These are phyloP conservation scores for Polypterus senegalus DNA, from an alignment of 2,113 vertebrate species.

Conservation along the genomic window DNA sequence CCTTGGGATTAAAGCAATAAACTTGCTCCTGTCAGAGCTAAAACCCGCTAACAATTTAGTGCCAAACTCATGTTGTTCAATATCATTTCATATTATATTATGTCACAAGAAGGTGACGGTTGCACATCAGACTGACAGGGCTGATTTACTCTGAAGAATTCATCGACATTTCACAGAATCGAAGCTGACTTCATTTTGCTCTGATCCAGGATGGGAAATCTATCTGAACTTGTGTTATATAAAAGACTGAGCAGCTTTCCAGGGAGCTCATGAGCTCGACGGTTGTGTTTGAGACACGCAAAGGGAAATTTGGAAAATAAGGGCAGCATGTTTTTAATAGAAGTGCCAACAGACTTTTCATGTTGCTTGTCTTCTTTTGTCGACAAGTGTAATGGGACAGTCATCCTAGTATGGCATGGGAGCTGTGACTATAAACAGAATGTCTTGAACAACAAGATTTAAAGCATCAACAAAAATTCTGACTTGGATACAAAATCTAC, in stretches of 20 bases:
- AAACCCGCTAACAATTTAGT: conserved; percentile 97
- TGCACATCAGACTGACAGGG: conserved; percentile 86
- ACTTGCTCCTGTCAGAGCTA: conserved; percentile 91
- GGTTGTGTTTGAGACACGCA: neutral
- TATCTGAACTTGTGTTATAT: conserved; percentile 34
- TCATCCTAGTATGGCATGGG: conserved; percentile 23
- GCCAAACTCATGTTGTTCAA: conserved; percentile 88
- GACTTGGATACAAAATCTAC: too few species aligned
- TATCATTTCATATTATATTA: conserved; percentile 97
- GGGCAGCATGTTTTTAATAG: conserved; percentile 17
- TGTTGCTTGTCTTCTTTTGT: conserved; percentile 29
- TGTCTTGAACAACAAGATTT: neutral
- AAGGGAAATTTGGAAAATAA: conserved; percentile 20
- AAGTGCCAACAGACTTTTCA: conserved; percentile 24
- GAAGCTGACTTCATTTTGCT: conserved; percentile 71
- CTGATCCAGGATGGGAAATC: conserved; percentile 58
- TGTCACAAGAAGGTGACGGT: conserved; percentile 81
- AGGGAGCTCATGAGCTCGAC: neutral
- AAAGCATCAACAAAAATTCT: too few species aligned
- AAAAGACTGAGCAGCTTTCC: conserved; percentile 15
- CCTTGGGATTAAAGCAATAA: conserved; percentile 95
- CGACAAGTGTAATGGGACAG: conserved; percentile 33
- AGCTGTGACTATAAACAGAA: conserved; percentile 4
- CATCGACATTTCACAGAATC: conserved; percentile 71
- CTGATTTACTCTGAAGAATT: conserved; percentile 86